Evolutionary conservation across 2,113 vertebrate genomes (phyloP), one percentile per base, ranked within the genome.

Genomic region (Taxidea taxus): DNA sequence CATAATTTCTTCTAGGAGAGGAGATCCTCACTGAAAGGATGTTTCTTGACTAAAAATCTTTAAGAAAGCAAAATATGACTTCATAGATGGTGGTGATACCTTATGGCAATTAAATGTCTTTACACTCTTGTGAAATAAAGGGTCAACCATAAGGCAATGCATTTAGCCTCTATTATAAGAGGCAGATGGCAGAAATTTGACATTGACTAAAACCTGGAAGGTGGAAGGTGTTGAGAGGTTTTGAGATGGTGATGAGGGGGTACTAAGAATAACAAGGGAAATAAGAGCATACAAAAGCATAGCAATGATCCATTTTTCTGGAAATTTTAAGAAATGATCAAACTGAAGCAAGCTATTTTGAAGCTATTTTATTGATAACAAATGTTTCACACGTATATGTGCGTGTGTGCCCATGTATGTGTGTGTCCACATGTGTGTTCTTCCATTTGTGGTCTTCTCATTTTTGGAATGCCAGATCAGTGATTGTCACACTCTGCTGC

Each of bases 1-100:
- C 90, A 97, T 98, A 98, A 98, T 98, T 98, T 99, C 83, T 97
- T 98, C 97, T 94, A 96, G 44, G 66, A 98, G 92, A 97, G 62
- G 91, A 93, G 21, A 98, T 91, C 78, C 39, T 95, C 56, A 42
- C 91, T 97, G 85, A 92, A 96, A 93, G 87, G 92, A 98, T 97
- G 96, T 95, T 23, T 49, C 70, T 66, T 97, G 93, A 97, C 94
- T 97, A 97, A 89, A 98, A 98, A 95, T 97, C 1, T 1, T 97
- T 98, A 94, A 84, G 81, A 75, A 92, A 97, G 77, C 97, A 98
- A 98, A 95, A 96, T 44, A 87, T 97, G 62, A 34, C 58, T 93
- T 97, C 34, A 72, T 88, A 84, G 91, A 88, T 94, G 85, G 62
- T 97, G 95, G 4, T 31, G 84, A 81, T 21, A 74, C 7, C 78